Conservation (phyloP, 2,888 invertebrate genomes). For the Steinernema carpocapsae region DNA sequence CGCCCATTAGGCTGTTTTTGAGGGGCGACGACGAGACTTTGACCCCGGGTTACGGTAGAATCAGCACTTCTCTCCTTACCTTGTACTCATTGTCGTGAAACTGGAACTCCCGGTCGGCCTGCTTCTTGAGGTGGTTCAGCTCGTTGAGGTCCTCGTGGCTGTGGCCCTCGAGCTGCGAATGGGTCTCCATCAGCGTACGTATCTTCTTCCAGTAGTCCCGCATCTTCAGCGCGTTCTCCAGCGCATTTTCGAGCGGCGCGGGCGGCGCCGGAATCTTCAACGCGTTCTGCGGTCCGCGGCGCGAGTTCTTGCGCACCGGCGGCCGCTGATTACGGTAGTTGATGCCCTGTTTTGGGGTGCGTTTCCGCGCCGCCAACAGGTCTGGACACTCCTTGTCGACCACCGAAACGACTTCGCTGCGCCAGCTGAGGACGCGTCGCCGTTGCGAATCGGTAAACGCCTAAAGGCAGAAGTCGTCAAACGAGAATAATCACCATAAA, state of each 20-base stretch:
- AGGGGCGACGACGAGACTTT: too few species aligned
- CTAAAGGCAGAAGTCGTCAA: too few species aligned
- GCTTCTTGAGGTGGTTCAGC: not conserved
- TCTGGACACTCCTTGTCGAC: conserved; percentile 1
- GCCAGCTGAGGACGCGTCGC: conserved; percentile 8
- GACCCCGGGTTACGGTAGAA: too few species aligned
- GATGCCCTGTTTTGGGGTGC: not conserved
- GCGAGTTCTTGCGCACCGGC: not conserved
- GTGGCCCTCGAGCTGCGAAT: not conserved
- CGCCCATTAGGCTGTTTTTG: not conserved
- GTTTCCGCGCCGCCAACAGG: conserved; percentile 28
- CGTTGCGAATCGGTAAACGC: conserved; percentile 14
- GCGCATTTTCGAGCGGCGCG: not conserved
- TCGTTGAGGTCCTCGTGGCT: not conserved
- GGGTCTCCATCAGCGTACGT: not conserved
- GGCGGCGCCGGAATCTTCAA: conserved; percentile 3
- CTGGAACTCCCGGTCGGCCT: not conserved
- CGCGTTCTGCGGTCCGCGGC: not conserved
- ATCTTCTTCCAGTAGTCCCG: not conserved
- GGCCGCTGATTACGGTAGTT: conserved; percentile 18
- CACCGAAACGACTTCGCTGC: not conserved
- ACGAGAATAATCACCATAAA: conserved; percentile 16
- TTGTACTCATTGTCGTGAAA: too few species aligned
- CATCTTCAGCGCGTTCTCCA: not conserved
- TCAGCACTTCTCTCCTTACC: too few species aligned